These are phyloP conservation scores for Anolis sagrei DNA, from an alignment of 2,113 vertebrate genomes.

Conservation along the genomic window DNA sequence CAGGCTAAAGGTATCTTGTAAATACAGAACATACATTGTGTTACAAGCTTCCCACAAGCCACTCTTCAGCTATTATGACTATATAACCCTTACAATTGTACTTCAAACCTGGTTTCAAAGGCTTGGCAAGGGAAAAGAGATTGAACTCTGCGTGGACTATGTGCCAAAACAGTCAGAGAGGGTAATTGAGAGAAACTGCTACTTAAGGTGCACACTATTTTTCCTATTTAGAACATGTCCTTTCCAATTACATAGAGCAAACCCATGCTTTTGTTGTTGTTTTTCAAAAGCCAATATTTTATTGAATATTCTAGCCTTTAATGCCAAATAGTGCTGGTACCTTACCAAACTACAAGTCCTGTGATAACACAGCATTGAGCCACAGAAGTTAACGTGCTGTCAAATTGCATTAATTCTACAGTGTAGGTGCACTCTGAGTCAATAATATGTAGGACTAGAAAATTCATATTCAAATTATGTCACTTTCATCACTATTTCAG, in stretches of 20 bases:
- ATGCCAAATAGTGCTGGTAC: no score
- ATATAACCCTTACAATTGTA: neutral
- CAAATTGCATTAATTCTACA: no score
- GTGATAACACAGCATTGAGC: no score
- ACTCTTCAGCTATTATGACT: neutral
- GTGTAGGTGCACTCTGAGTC: no score
- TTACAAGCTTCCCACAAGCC: neutral
- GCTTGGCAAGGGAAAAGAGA: neutral
- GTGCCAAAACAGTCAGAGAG: neutral
- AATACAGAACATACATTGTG: neutral
- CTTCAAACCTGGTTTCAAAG: slow-evolving; percentile 3
- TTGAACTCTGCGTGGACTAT: neutral
- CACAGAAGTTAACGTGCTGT: no score
- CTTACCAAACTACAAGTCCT: no score
- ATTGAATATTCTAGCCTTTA: neutral
- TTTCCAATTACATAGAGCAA: neutral
- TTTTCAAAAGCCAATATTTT: neutral
- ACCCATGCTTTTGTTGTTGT: neutral
- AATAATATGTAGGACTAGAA: no score
- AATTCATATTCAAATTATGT: neutral
- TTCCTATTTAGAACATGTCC: neutral
- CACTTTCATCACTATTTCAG: neutral
- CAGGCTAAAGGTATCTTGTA: neutral
- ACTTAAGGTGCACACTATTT: neutral
- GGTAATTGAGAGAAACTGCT: neutral